Evolutionary conservation across 2,113 vertebrate genomes (phyloP).

Genomic region (Campylomormyrus tamandua): DNA sequence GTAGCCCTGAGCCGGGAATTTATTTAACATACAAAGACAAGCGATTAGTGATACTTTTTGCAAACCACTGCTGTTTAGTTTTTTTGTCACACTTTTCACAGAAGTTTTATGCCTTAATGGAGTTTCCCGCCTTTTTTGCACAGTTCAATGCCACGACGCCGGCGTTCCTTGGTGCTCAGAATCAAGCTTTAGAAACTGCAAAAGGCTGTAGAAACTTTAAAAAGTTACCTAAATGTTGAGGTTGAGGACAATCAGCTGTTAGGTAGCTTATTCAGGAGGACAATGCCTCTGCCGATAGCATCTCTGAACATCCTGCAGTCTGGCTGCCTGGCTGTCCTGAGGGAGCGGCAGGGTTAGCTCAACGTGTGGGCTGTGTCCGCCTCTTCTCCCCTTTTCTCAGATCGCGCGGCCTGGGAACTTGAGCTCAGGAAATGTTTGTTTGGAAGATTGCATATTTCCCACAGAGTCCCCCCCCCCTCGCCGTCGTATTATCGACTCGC

Average conservation of each 20-base stretch:
- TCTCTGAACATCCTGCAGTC: background rate
- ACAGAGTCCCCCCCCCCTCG: background rate
- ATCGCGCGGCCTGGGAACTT: background rate
- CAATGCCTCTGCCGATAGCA: background rate
- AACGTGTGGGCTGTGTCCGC: background rate
- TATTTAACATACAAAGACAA: background rate
- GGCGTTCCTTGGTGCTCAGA: background rate
- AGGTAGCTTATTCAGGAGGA: background rate
- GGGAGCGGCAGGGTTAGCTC: background rate
- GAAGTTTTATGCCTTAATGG: background rate
- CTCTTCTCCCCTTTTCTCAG: background rate
- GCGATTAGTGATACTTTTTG: background rate
- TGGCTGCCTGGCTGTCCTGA: background rate
- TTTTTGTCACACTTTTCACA: background rate
- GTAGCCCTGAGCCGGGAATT: background rate
- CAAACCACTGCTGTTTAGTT: background rate
- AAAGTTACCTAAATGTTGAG: background rate
- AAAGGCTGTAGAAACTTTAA: background rate
- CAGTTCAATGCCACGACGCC: background rate
- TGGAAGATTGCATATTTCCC: constrained; percentile 10
- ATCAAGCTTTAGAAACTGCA: background rate
- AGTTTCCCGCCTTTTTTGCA: background rate
- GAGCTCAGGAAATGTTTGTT: constrained; percentile 5
- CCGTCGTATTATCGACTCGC: background rate
- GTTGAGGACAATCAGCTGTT: background rate